Conservation (phyloP, 2,113 vertebrate species). For the Synodontis membranacea region DNA sequence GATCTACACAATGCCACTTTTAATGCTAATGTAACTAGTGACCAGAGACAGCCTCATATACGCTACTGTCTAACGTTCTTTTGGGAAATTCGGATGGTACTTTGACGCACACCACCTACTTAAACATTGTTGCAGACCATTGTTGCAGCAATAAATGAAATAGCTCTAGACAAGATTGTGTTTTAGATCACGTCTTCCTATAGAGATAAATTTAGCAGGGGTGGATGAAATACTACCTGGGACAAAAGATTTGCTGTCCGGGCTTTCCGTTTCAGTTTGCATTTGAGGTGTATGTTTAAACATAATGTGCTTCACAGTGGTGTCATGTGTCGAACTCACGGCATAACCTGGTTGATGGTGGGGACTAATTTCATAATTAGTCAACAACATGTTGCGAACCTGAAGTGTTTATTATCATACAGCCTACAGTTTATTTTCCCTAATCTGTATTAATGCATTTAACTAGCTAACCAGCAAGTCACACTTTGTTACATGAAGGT, state of each 20-base stretch:
- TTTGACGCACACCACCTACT: no score
- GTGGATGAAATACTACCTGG: neutral
- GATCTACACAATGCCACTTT: no score
- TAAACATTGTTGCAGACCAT: no score
- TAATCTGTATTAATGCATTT: neutral
- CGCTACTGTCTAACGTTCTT: no score
- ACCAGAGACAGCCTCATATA: no score
- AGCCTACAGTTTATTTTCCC: neutral
- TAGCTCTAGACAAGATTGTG: neutral
- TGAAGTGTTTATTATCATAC: neutral
- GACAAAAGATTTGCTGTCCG: neutral
- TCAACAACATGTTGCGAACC: neutral
- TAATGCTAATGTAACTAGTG: no score
- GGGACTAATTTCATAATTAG: neutral
- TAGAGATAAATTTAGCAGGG: neutral
- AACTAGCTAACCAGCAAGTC: neutral
- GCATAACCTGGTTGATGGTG: neutral
- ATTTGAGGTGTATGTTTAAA: neutral
- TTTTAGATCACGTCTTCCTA: neutral
- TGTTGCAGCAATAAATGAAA: neutral
- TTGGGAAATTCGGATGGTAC: no score
- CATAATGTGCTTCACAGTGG: neutral
- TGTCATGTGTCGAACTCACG: no score
- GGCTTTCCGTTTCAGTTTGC: neutral
- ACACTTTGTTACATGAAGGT: neutral